These are phyloP conservation scores for Conomelus anceps DNA, from an alignment of 2,888 invertebrate species.

Conservation along the genomic window DNA sequence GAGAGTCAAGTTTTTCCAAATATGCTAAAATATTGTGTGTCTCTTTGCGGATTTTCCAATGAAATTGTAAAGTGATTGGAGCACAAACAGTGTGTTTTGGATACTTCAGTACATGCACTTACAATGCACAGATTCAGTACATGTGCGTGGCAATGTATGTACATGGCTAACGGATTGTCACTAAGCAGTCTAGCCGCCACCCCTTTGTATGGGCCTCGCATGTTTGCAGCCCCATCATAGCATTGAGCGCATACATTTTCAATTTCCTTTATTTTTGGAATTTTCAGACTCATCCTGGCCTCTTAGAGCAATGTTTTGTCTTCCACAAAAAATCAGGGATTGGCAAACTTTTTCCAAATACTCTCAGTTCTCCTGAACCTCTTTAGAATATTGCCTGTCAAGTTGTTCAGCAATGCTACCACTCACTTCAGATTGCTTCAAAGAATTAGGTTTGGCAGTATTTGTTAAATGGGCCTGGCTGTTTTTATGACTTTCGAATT, in stretches of 20 bases:
- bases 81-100: slow-evolving; percentile 9
- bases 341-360: slow-evolving; percentile 29
- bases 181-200: slow-evolving; percentile 12
- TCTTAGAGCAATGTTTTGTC: slow-evolving; percentile 31
- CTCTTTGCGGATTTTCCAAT: too few species aligned
- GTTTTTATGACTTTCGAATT: slow-evolving; percentile 28
- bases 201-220: slow-evolving; percentile 16
- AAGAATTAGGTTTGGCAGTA: slow-evolving; percentile 20
- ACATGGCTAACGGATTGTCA: slow-evolving; percentile 15
- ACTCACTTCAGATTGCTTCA: slow-evolving; percentile 18
- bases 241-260: too few species aligned
- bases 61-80: slow-evolving; percentile 14
- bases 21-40: slow-evolving; percentile 16
- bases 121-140: slow-evolving; percentile 13
- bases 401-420: slow-evolving; percentile 29
- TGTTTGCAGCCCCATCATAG: slow-evolving; percentile 11
- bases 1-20: slow-evolving; percentile 10
- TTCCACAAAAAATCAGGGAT: slow-evolving; percentile 30
- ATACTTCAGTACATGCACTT: slow-evolving; percentile 13
- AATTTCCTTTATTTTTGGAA: slow-evolving; percentile 21
- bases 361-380: slow-evolving; percentile 27
- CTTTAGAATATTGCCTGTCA: slow-evolving; percentile 27
- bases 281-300: slow-evolving; percentile 21
- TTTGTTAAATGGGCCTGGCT: slow-evolving; percentile 25
- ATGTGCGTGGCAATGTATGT: slow-evolving; percentile 15